phyloP scores from a whole-genome alignment of 2,888 invertebrate species.

The Lepidochrysops patricia region DNA sequence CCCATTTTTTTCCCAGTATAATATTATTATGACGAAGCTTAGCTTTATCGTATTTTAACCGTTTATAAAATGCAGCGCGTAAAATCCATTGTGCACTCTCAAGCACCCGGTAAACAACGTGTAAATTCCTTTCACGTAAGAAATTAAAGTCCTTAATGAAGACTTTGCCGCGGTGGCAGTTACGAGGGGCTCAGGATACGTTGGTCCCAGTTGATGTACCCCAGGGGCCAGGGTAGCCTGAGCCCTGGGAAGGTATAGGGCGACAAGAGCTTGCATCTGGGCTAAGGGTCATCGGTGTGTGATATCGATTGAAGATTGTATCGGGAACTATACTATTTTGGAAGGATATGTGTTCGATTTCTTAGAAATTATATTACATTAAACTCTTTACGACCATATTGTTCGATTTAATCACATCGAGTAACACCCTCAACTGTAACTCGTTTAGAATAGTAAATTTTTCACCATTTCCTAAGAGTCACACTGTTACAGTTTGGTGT shows the following conservation, averaged over 20 bases:
- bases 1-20: too few relatives aligned
- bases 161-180: constrained; percentile 21
- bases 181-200: constrained; percentile 17
- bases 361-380: constrained; percentile 36
- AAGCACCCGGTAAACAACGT: not conserved
- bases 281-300: constrained; percentile 45
- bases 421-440: too few relatives aligned
- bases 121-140: constrained; percentile 17
- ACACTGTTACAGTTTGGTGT: too few relatives aligned
- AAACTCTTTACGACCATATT: too few relatives aligned
- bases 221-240: constrained; percentile 23
- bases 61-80: not conserved
- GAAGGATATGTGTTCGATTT: not conserved
- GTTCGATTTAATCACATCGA: too few relatives aligned
- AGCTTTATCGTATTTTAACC: too few relatives aligned
- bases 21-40: too few relatives aligned
- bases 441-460: too few relatives aligned
- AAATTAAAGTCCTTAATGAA: constrained; percentile 25
- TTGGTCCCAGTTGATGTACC: constrained; percentile 20
- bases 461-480: too few relatives aligned
- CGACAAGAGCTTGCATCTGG: constrained; percentile 46
- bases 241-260: constrained; percentile 30
- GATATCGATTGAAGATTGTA: not conserved
- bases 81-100: not conserved
- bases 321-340: not conserved